phyloP scores from a whole-genome alignment of 2,888 invertebrate genomes.

The Standfussiana lucernea region DNA sequence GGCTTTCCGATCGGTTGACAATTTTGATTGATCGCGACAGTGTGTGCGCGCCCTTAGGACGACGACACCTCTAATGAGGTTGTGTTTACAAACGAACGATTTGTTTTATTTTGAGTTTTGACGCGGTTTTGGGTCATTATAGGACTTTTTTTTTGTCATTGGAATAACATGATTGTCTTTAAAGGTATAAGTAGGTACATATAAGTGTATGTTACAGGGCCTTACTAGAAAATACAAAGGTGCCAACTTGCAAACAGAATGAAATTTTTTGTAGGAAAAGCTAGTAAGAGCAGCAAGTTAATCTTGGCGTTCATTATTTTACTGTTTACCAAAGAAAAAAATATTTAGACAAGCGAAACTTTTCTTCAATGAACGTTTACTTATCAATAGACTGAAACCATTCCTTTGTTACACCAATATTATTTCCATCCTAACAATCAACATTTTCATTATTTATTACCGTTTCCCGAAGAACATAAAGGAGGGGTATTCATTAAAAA shows the following conservation, averaged over 20 bases:
- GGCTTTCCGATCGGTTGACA: slow-evolving; percentile 89
- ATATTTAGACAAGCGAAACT: neutral
- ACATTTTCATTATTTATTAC: slow-evolving; percentile 82
- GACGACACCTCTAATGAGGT: slow-evolving; percentile 76
- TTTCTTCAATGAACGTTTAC: slow-evolving; percentile 12
- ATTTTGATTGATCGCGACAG: slow-evolving; percentile 87
- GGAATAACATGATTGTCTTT: neutral
- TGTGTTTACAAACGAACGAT: slow-evolving; percentile 70
- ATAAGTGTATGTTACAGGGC: neutral
- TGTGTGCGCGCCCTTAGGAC: slow-evolving; percentile 67
- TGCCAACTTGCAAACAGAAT: neutral
- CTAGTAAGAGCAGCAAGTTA: neutral
- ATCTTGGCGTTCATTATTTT: neutral
- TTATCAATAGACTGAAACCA: slow-evolving; percentile 29
- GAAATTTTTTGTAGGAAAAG: neutral
- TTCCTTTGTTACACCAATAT: slow-evolving; percentile 62
- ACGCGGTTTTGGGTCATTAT: slow-evolving; percentile 3
- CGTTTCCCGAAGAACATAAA: slow-evolving; percentile 78
- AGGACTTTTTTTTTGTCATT: neutral
- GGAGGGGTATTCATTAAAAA: slow-evolving; percentile 86
- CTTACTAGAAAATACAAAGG: neutral
- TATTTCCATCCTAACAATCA: slow-evolving; percentile 68
- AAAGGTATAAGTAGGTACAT: no score
- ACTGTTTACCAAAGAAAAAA: neutral
- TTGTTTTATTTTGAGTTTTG: slow-evolving; percentile 62